Percentiles rank a stretch among this genome's conserved stretches.
These are phyloP conservation scores for Stomatorhinus walkeri DNA, from an alignment of 2,797 vertebrate genomes.

Conservation along the genomic window DNA sequence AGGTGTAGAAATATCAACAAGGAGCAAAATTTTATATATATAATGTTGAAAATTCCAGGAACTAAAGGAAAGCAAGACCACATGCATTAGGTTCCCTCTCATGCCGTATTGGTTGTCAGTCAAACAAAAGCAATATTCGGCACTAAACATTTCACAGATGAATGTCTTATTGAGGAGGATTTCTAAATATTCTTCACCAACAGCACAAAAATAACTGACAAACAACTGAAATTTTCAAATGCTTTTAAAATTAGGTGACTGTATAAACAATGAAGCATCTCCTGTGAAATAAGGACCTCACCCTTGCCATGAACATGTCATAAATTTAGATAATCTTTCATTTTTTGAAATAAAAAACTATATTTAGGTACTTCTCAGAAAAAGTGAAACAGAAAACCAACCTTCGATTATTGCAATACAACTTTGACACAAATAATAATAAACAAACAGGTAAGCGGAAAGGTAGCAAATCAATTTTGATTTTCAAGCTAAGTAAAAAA, in stretches of 20 bases:
- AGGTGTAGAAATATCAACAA: not conserved
- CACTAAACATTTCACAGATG: not conserved
- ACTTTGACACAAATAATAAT: not conserved
- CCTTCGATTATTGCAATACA: not conserved
- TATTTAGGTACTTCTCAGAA: not conserved
- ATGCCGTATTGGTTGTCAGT: not conserved
- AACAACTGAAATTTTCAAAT: not conserved
- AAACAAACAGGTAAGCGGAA: not conserved
- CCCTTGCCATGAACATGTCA: not conserved
- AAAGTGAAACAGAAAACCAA: not conserved
- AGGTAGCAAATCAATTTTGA: not conserved
- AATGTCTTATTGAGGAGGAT: not conserved
- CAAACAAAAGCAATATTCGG: not conserved
- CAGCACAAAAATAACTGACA: not conserved
- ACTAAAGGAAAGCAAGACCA: not conserved
- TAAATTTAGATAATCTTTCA: not conserved
- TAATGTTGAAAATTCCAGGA: not conserved
- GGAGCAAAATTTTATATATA: not conserved
- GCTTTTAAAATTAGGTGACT: not conserved
- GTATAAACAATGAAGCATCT: not conserved
- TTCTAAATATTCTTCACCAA: not conserved
- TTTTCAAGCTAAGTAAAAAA: not conserved
- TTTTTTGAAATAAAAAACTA: not conserved
- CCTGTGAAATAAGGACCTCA: not conserved
- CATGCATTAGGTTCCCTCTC: not conserved